These are phyloP conservation scores for Cataglyphis livida DNA, from an alignment of 2,888 invertebrate genomes.

Conservation along the genomic window DNA sequence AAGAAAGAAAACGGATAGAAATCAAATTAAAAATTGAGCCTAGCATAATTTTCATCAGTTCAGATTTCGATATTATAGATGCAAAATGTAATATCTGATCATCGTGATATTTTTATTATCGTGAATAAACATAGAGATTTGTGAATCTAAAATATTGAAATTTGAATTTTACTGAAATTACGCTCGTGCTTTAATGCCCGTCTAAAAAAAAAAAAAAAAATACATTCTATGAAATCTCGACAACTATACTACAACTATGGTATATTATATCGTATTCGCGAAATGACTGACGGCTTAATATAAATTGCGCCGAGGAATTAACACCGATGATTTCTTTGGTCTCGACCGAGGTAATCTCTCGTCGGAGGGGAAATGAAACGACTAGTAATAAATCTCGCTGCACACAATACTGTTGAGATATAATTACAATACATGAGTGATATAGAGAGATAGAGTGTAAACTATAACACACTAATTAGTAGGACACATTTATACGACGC, in stretches of 20 bases:
- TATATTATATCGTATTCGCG: not conserved
- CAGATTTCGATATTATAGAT: not conserved
- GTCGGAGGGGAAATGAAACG: constrained; percentile 34
- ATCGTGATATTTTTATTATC: not conserved
- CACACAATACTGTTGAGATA: constrained; percentile 35
- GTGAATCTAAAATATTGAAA: not conserved
- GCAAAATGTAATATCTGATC: constrained; percentile 1
- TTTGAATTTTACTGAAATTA: constrained; percentile 17
- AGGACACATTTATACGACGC: constrained; percentile 10
- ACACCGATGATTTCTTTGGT: constrained; percentile 43
- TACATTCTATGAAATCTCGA: not conserved
- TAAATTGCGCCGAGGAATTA: constrained; percentile 3
- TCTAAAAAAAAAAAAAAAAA: not conserved
- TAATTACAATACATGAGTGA: constrained; percentile 26
- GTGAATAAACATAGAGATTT: not conserved
- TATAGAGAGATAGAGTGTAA: not conserved
- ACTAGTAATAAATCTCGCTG: constrained; percentile 27
- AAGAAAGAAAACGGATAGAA: not conserved
- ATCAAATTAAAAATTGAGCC: not conserved
- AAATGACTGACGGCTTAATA: not conserved
- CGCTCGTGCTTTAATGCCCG: not conserved
- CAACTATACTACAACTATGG: not conserved
- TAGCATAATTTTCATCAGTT: not conserved
- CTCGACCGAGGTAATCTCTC: constrained; percentile 35
- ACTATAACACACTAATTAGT: not conserved